Percentiles rank a stretch among this genome's conserved stretches.
These are phyloP conservation scores for Cydia splendana DNA, from an alignment of 1,140 invertebrate genomes.

Conservation along the genomic window DNA sequence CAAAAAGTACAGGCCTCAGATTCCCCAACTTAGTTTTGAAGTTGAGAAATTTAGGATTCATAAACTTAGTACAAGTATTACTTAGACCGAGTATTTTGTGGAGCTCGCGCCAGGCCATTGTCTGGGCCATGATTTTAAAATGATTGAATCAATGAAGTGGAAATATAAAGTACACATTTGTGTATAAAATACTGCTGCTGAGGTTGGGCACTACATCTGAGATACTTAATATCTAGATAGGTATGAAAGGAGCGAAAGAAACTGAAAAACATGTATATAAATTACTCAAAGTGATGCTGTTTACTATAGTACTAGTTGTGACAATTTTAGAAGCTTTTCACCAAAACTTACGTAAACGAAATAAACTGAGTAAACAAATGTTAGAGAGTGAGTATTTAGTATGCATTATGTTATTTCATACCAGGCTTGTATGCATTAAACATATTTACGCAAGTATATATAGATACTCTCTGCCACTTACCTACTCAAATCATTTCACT, in stretches of 20 bases:
- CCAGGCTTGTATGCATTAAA: too few relatives aligned
- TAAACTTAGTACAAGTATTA: slow-evolving; percentile 7
- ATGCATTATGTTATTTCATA: too few relatives aligned
- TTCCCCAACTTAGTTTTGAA: background rate
- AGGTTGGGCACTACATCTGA: slow-evolving; percentile 1
- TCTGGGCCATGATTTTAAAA: slow-evolving; percentile 32
- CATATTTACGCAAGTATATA: too few relatives aligned
- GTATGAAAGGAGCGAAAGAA: background rate
- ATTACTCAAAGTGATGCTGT: background rate
- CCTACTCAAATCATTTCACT: too few relatives aligned
- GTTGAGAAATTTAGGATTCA: background rate
- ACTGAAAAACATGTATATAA: slow-evolving; percentile 1
- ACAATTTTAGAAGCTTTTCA: background rate
- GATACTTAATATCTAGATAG: background rate
- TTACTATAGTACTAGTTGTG: background rate
- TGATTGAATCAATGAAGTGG: slow-evolving; percentile 29
- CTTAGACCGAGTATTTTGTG: background rate
- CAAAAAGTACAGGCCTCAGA: background rate
- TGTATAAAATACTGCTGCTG: slow-evolving; percentile 1
- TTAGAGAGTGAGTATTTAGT: too few relatives aligned
- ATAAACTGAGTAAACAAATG: too few relatives aligned
- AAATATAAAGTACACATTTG: slow-evolving; percentile 32
- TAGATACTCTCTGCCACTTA: too few relatives aligned
- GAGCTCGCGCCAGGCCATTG: background rate
- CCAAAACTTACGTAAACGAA: too few relatives aligned